Evolutionary conservation across 2,888 invertebrate genomes (phyloP), one percentile per base, ranked within the genome.

Genomic region (Uloborus plumipes): DNA sequence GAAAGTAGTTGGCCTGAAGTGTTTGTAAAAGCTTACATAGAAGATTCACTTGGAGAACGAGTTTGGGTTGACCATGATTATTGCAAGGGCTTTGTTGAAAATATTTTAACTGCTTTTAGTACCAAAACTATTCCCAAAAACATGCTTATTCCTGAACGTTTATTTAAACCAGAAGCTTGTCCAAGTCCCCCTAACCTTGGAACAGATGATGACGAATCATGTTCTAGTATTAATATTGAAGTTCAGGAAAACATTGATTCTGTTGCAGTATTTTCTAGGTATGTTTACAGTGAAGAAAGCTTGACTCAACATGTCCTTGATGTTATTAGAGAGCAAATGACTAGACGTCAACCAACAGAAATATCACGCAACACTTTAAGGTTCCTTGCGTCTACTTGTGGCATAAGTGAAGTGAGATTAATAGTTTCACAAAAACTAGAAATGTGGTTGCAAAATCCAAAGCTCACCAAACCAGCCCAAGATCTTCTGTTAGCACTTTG

Each of bases 361-460:
- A 88, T 96, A 65, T 95, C 95, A 0, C 93, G 96, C 78, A 97
- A 96, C 86, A 94, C 97, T 86, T 91, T 98, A 0, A 93, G 94
- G 86, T 92, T 98, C 79, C 90, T 98, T 50, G 93, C 95, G 0
- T 93, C 94, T 0, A 93, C 96, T 0, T 94, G 95, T 86, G 98
- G 98, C 0, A 92, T 97, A 80, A 93, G 93, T 0, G 97, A 97
- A 90, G 93, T 96, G 85, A 92, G 96, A 26, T 92, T 93, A 87
- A 92, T 94, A 72, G 93, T 94, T 0, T 93, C 94, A 0, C 92
- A 94, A 0, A 93, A 95, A 0, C 91, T 98, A 22, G 98, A 98
- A 89, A 92, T 94, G 86, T 98, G 98, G 98, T 91, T 98, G 79
- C 97, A 97, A 89, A 98, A 98, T 88, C 97, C 97, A 84, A 99